Evolutionary conservation across 2,888 invertebrate genomes (phyloP).

Genomic region (Agrenia bidenticulata): DNA sequence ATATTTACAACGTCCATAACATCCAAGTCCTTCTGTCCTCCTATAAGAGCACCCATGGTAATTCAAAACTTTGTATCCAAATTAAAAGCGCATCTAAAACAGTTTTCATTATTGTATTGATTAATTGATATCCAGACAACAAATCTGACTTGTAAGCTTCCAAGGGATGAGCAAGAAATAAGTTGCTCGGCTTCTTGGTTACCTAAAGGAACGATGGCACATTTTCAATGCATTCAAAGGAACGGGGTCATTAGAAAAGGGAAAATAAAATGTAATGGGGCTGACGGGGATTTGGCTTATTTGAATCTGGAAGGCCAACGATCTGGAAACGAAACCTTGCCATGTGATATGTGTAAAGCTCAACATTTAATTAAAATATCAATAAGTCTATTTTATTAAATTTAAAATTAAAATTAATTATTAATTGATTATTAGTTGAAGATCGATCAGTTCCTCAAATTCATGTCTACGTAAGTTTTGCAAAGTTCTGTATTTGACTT

Average conservation of each 20-base stretch:
- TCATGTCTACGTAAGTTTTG: constrained; percentile 20
- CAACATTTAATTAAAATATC: not conserved
- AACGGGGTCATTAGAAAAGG: constrained; percentile 23
- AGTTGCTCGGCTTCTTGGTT: constrained; percentile 36
- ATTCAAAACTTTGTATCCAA: not conserved
- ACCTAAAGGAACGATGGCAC: constrained; percentile 27
- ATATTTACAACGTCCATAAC: too few species aligned
- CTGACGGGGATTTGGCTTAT: too few species aligned
- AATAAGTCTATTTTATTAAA: not conserved
- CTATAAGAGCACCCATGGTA: constrained; percentile 30
- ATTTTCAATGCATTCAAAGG: constrained; percentile 21
- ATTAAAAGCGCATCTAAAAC: not conserved
- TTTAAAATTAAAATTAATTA: too few species aligned
- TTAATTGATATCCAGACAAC: constrained; percentile 34
- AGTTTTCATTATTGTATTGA: not conserved
- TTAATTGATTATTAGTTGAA: not conserved
- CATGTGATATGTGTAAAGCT: constrained; percentile 35
- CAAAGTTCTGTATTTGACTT: not conserved
- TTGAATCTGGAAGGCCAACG: not conserved
- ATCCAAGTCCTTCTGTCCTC: constrained; percentile 29
- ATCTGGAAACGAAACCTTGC: constrained; percentile 11
- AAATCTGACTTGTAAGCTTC: constrained; percentile 22
- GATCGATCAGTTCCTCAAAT: constrained; percentile 13
- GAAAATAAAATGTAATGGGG: constrained; percentile 24
- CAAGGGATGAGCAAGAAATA: constrained; percentile 15